Evolutionary conservation across 2,113 vertebrate genomes (phyloP).

Genomic region (Siniperca chuatsi): DNA sequence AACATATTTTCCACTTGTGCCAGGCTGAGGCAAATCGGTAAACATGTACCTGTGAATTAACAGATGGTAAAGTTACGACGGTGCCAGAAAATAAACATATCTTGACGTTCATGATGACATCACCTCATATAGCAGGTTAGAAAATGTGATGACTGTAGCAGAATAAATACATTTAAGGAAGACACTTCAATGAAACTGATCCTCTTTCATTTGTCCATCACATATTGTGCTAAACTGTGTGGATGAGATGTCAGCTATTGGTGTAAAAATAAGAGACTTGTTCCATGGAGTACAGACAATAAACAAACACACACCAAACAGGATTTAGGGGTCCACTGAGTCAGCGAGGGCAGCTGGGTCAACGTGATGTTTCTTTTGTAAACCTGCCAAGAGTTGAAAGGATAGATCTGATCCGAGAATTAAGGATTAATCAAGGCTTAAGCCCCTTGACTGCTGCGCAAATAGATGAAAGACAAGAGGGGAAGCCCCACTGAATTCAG

Average conservation of each 20-base stretch:
- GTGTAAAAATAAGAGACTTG: background rate
- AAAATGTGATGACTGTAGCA: background rate
- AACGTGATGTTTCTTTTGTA: constrained; percentile 49
- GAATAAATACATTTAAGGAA: background rate
- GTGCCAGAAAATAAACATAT: constrained; percentile 1
- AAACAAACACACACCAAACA: constrained; percentile 30
- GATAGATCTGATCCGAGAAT: constrained; percentile 56
- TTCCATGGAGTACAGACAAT: background rate
- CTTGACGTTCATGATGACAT: background rate
- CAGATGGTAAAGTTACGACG: background rate
- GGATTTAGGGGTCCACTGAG: constrained; percentile 32
- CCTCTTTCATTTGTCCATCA: background rate
- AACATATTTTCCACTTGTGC: background rate
- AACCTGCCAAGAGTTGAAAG: constrained; percentile 64
- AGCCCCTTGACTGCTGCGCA: constrained; percentile 47
- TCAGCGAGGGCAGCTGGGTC: constrained; percentile 33
- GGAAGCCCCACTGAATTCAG: background rate
- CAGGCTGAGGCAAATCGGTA: constrained; percentile 2
- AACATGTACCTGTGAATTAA: constrained; percentile 9
- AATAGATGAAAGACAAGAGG: constrained; percentile 32
- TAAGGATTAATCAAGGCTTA: constrained; percentile 65
- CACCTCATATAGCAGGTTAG: background rate
- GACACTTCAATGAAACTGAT: background rate
- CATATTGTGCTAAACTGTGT: background rate
- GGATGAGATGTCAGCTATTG: background rate